Evolutionary conservation across 2,113 vertebrate genomes (phyloP), one percentile per base, ranked within the genome.

Genomic region (Callorhinus ursinus): DNA sequence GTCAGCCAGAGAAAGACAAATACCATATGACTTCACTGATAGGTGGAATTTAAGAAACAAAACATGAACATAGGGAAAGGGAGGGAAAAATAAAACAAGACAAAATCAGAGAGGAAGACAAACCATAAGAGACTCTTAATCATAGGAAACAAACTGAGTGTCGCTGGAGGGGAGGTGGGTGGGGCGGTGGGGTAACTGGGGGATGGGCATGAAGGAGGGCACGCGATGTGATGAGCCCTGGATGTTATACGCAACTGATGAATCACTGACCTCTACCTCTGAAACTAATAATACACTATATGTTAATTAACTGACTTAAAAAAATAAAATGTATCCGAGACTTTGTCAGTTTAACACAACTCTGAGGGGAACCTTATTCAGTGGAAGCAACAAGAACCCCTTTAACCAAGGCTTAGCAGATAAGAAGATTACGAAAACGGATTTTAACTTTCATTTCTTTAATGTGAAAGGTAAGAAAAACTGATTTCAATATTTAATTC

Each of bases 221-320:
- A 19, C 0, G 5, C 0, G 7, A 10, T 36, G 33, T 3, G 0
- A 69, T 10, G 67, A 69, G 33, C 18, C 1, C 67, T 5, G 7
- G 33, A 18, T 21, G 18, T 69, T 19, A 1, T 10, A 36, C 2
- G 67, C 67, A 69, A 21, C 67, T 69, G 67, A 69, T 36, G 67
- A n/a, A 21, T 36, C 67, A 21, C 67, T 69, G n/a, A 69, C 28
- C 33, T 10, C 67, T 69, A 19, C 67, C 33, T 69, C n/a, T 21
- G 67, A 69, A 19, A n/a, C 33, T 21, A 36, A 36, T 69, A 69
- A 9, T 19, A n/a, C 67, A 21, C 8, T 69, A 10, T 69, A 69
- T 69, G 67, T 69, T 69, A 69, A 69, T 36, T 69, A n/a, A 69
- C 10, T 69, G 33, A 69, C 36, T 69, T 7, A 69, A 69, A 69